Percentiles rank a stretch among this genome's conserved stretches.
Conservation (phyloP, 2,113 vertebrate genomes). For the Cyprinodon variegatus region DNA sequence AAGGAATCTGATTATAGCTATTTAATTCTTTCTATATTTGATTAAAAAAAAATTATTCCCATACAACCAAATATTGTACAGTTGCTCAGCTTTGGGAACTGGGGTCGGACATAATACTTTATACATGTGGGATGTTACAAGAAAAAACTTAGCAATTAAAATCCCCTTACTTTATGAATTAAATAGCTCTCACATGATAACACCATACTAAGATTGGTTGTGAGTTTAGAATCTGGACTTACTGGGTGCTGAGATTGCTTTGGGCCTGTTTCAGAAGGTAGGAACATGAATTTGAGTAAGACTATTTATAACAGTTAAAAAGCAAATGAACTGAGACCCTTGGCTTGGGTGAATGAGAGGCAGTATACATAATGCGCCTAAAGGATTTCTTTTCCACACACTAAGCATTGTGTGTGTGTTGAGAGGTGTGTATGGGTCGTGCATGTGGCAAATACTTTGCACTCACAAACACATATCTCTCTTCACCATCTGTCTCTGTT, state of each 20-base stretch:
- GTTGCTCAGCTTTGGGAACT: background rate
- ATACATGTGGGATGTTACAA: background rate
- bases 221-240: slow-evolving; percentile 34
- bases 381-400: slow-evolving; percentile 65
- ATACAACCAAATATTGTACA: background rate
- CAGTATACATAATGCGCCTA: slow-evolving; percentile 69
- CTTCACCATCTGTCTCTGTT: slow-evolving; percentile 74
- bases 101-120: background rate
- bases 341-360: slow-evolving; percentile 65
- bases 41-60: background rate
- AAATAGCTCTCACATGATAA: background rate
- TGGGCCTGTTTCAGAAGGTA: slow-evolving; percentile 54
- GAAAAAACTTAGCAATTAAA: background rate
- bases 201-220: slow-evolving; percentile 1
- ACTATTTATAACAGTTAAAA: slow-evolving; percentile 79
- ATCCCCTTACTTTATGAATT: background rate
- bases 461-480: slow-evolving; percentile 53
- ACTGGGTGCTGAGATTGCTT: slow-evolving; percentile 41
- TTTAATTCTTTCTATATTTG: background rate
- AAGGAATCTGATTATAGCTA: background rate
- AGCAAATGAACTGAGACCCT: slow-evolving; percentile 75
- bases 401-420: slow-evolving; percentile 31
- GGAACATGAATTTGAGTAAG: slow-evolving; percentile 72
- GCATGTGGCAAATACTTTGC: slow-evolving; percentile 52
- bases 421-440: slow-evolving; percentile 37